Evolutionary conservation across 2,113 vertebrate species (phyloP), one percentile per base, ranked within the genome.

Genomic region (Lepisosteus osseus): DNA sequence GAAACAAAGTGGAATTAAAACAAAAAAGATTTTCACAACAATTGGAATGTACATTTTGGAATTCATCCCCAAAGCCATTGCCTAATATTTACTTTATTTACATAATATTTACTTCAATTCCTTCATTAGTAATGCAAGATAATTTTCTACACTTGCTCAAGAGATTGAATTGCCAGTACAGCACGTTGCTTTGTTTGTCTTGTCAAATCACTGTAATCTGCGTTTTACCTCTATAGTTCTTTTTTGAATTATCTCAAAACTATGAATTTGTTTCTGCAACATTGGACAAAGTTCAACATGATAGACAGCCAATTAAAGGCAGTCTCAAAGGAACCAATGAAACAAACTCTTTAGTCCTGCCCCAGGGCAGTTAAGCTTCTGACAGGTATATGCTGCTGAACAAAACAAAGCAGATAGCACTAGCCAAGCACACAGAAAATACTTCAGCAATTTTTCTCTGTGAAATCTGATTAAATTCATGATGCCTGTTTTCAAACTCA

Each of bases 401-500:
- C 82, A 74, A 81, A 83, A 79, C 90, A 84, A 85, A 89, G 85
- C 75, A 65, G 78, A 77, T 70, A 61, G 68, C 71, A 4, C 71
- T 59, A 47, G 2, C 76, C 29, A 2, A 71, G 3, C 74, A 51
- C 42, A 13, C 62, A 78, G 47, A 0, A 29, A 68, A 14, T n/a
- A 3, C 84, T 73, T 69, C 81, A 70, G 56, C 72, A 77, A 77
- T 67, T 70, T 12, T 68, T 40, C 29, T 65, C 73, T 77, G 0
- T 40, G 0, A 5, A 61, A 75, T 74, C 68, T 61, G 5, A 41
- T 61, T 1, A 7, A 51, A 68, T 83, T 88, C 90, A 90, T 92
- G 79, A 90, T 94, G 87, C 91, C 87, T 42, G 88, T 92, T 87
- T 93, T 93, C 83, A 90, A 88, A 71, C 90, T 90, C 72, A 84